Percentiles rank a stretch among this genome's conserved stretches.
Evolutionary conservation across 2,113 vertebrate genomes (phyloP).

Genomic region (Indicator indicator): DNA sequence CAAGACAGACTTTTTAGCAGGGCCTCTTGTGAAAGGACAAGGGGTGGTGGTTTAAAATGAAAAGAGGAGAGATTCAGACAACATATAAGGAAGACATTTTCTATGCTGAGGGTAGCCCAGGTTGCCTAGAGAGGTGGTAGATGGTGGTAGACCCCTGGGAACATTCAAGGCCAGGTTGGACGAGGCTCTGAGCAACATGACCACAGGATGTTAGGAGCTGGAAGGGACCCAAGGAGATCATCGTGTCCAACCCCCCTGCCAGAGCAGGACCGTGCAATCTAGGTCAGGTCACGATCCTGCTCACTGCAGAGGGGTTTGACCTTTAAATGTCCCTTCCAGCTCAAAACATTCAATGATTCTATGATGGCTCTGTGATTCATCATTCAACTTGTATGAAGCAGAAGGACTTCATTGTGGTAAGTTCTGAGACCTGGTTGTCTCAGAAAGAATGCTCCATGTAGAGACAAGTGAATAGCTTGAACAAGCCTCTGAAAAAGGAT

Average conservation of each 20-base stretch:
- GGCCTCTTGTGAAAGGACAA: neutral
- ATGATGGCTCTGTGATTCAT: neutral
- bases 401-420: neutral
- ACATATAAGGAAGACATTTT: neutral
- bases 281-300: neutral
- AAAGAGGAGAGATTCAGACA: neutral
- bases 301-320: neutral
- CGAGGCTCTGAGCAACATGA: neutral
- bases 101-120: neutral
- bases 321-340: neutral
- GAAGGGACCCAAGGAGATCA: too few species aligned
- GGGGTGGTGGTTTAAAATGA: neutral
- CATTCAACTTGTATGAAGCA: neutral
- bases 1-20: neutral
- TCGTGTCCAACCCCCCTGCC: too few species aligned
- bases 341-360: neutral
- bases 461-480: neutral
- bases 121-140: neutral
- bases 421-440: neutral
- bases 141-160: neutral
- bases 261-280: too few species aligned
- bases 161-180: neutral
- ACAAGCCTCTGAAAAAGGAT: neutral
- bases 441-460: neutral
- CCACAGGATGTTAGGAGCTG: too few species aligned